Evolutionary conservation across 2,888 invertebrate genomes (phyloP), one percentile per base, ranked within the genome.

Genomic region (Eulithis prunata): DNA sequence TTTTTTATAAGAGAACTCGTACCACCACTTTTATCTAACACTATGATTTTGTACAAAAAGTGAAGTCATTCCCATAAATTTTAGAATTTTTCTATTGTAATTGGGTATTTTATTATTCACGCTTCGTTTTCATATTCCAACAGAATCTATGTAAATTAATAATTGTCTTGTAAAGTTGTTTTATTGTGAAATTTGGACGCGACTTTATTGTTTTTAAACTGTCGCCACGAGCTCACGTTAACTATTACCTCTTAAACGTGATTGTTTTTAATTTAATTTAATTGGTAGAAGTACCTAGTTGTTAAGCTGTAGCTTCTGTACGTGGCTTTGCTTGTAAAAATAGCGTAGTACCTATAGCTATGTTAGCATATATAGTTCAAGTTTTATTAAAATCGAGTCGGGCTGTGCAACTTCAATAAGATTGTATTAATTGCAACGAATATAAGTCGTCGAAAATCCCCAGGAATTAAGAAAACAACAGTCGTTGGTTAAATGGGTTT

Each of bases 151-250:
- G 58, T 55, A 52, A 62, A 64, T 64, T n/a, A 28, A 55, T 59
- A 64, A 61, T 54, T 51, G 36, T 54, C 54, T 49, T 57, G 59
- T 62, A 59, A 28, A 62, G 10, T 54, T 41, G 55, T 28, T 58
- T 59, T 54, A 63, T 57, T 46, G 21, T 53, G n/a, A 38, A 47
- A 11, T 47, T 57, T 46, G 14, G 11, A 46, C 32, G 36, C 10
- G 13, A 32, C 14, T 58, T 43, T 64, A 64, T 64, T 32, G 57
- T 52, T 58, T 58, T 51, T 62, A 55, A 66, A 62, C 64, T 51
- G 49, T 56, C 13, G 60, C 43, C 64, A 65, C 56, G 52, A 32
- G 52, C 41, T 65, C 47, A 10, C 32, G 2, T 41, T 21, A 57
- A 65, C 45, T 57, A 14, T 43, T 43, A 51, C 43, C 14, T n/a